Percentiles rank a stretch among this genome's conserved stretches.
phyloP scores from a whole-genome alignment of 2,113 vertebrate genomes.

The Callithrix jacchus region DNA sequence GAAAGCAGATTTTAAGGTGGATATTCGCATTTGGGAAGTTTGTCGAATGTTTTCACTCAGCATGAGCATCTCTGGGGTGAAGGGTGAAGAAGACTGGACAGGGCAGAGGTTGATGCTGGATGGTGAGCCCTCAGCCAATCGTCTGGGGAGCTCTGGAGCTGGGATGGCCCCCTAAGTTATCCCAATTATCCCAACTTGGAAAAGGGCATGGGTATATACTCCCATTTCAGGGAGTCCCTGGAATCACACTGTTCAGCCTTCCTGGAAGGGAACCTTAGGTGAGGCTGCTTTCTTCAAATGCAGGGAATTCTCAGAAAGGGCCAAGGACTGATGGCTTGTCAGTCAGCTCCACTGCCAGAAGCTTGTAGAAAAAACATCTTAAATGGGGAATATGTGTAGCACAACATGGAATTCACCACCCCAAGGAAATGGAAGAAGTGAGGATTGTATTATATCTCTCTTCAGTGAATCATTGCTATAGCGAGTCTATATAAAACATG shows the following conservation, averaged over 20 bases:
- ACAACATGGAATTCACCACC: background rate
- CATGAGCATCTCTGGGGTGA: too few relatives aligned
- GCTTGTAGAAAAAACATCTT: background rate
- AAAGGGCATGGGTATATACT: background rate
- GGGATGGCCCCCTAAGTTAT: too few relatives aligned
- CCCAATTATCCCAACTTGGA: fast-evolving
- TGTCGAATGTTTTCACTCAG: background rate
- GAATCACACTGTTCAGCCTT: too few relatives aligned
- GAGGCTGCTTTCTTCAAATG: background rate
- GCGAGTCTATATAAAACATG: background rate
- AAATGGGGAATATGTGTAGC: background rate
- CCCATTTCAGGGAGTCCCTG: background rate
- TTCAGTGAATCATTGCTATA: background rate
- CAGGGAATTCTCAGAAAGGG: background rate
- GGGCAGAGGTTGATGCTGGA: background rate
- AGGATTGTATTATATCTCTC: background rate
- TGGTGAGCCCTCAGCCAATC: too few relatives aligned
- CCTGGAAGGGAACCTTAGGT: background rate
- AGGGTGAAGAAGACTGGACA: background rate
- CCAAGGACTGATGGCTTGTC: fast-evolving
- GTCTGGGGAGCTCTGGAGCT: background rate
- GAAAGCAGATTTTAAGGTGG: background rate
- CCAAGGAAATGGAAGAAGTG: background rate
- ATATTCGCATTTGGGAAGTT: background rate
- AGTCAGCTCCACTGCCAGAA: background rate